Evolutionary conservation across 2,113 vertebrate species (phyloP).

Genomic region (Eira barbara): DNA sequence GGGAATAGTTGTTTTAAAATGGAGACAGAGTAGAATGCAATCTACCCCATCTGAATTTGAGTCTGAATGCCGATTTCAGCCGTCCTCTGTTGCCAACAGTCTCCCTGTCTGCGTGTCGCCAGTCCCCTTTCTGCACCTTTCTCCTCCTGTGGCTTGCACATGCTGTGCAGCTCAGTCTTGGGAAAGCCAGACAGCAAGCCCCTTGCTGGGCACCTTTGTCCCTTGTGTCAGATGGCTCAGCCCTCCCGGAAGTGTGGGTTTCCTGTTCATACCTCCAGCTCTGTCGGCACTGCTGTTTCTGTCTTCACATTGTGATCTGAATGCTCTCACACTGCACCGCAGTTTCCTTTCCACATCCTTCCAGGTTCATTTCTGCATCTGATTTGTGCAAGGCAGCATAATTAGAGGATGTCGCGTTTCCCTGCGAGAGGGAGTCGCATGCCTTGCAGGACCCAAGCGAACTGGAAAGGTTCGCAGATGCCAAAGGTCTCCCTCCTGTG

Average conservation of each 20-base stretch:
- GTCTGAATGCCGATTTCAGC: neutral
- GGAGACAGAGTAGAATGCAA: neutral
- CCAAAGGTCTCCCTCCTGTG: neutral
- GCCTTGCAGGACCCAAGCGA: neutral
- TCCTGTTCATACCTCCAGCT: neutral
- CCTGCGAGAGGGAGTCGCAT: neutral
- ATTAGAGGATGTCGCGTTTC: conserved; percentile 47
- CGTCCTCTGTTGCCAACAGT: too few species aligned
- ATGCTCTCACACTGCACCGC: neutral
- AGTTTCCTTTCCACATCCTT: neutral
- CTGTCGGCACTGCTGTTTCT: neutral
- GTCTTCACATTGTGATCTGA: conserved; percentile 14
- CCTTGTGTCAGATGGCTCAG: neutral
- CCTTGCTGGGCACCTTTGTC: neutral
- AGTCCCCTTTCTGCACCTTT: neutral
- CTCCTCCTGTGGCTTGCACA: neutral
- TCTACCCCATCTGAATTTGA: neutral
- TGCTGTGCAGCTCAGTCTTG: neutral
- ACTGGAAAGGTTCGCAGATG: neutral
- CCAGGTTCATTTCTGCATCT: neutral
- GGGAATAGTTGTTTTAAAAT: neutral
- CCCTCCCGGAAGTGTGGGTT: neutral
- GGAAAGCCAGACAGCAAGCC: neutral
- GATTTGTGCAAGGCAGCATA: conserved; percentile 41
- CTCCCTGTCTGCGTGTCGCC: neutral